Percentiles rank a stretch among this genome's conserved stretches.
phyloP scores from a whole-genome alignment of 2,797 vertebrate species.

The Arrhamphus sclerolepis region DNA sequence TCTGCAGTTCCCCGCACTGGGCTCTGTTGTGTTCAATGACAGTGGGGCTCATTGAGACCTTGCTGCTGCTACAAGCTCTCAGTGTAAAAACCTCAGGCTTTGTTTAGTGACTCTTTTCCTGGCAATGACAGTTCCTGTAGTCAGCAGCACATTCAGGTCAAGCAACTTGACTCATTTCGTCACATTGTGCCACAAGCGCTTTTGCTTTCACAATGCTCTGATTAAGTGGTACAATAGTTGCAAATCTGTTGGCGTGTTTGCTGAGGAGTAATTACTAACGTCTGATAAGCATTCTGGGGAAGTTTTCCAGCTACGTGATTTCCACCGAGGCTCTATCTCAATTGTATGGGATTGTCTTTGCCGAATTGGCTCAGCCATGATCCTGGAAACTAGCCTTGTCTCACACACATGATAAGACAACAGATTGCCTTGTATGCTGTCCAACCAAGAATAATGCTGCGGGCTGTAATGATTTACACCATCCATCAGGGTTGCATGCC shows the following conservation, averaged over 20 bases:
- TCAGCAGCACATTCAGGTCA: slow-evolving; percentile 68
- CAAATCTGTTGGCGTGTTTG: slow-evolving; percentile 74
- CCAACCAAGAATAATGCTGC: slow-evolving; percentile 67
- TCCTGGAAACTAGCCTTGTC: slow-evolving; percentile 70
- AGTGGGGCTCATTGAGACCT: slow-evolving; percentile 55
- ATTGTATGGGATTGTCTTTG: slow-evolving; percentile 70
- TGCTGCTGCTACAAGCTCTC: slow-evolving; percentile 38
- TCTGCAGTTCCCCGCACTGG: slow-evolving; percentile 14
- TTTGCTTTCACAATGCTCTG: slow-evolving; percentile 64
- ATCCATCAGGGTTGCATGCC: slow-evolving; percentile 56
- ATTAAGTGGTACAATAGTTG: slow-evolving; percentile 72
- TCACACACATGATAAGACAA: slow-evolving; percentile 72
- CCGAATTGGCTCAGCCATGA: slow-evolving; percentile 66
- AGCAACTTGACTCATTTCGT: slow-evolving; percentile 68
- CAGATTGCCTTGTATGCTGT: slow-evolving; percentile 69
- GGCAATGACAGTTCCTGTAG: slow-evolving; percentile 51
- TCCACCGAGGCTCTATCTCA: slow-evolving; percentile 72
- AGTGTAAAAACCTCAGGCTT: slow-evolving; percentile 52
- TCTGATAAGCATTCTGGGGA: slow-evolving; percentile 74
- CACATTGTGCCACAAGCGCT: slow-evolving; percentile 61
- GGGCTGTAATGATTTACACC: slow-evolving; percentile 68
- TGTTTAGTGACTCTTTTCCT: slow-evolving; percentile 56
- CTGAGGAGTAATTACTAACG: slow-evolving; percentile 70
- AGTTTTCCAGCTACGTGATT: slow-evolving; percentile 73
- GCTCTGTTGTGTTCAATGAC: slow-evolving; percentile 39